Evolutionary conservation across 2,113 vertebrate genomes (phyloP).

Genomic region (Poicephalus meyeri): DNA sequence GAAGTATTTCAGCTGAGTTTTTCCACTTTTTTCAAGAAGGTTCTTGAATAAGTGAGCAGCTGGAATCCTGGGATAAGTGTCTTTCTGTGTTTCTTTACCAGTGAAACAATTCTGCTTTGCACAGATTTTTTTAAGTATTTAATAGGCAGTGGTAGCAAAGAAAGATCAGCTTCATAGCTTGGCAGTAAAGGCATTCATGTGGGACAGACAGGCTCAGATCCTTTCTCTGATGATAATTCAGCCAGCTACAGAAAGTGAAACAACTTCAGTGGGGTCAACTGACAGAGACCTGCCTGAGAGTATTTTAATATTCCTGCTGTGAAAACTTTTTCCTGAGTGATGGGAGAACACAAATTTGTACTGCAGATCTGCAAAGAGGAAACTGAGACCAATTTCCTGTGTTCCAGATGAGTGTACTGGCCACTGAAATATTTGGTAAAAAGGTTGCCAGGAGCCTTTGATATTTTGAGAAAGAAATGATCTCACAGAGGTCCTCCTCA

Average conservation of each 20-base stretch:
- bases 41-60: not conserved
- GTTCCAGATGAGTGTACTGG: not conserved
- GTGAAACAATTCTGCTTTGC: not conserved
- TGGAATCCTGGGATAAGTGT: not conserved
- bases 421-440: not conserved
- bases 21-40: not conserved
- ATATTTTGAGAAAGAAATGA: not conserved
- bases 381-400: not conserved
- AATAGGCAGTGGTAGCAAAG: not conserved
- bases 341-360: not conserved
- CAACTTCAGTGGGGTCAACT: not conserved
- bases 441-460: not conserved
- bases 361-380: not conserved
- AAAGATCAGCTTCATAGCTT: not conserved
- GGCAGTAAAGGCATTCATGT: not conserved
- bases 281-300: not conserved
- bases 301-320: not conserved
- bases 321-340: not conserved
- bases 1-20: not conserved
- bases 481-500: not conserved
- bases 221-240: not conserved
- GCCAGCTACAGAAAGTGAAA: not conserved
- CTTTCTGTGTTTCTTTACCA: not conserved
- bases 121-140: not conserved
- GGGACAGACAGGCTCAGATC: not conserved